Base-by-base conservation (phyloP, 2,113 vertebrate genomes). In the Ellobius talpinus region DNA sequence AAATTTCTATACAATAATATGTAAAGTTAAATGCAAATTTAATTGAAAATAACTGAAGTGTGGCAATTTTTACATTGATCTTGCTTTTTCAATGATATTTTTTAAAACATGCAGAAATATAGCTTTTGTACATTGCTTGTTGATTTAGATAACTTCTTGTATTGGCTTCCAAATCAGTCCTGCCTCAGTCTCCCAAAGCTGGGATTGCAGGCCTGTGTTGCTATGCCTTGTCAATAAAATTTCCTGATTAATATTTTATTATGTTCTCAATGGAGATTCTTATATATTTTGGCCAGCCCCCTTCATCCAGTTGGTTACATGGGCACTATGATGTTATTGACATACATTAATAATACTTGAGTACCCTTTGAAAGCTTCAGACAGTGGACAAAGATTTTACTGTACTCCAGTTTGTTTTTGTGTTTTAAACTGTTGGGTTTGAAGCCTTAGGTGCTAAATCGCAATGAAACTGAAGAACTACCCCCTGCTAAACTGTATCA, bases 181-280 rank as follows among this genome's bases (percentile, higher is more conserved):
- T 42, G 50, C 36, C 50, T 39, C 12, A 4, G 50, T 31, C 50
- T 88, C 36, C 36, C 23, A 88, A 73, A 36, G 68, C 33, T 39
- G 36, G 36, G 14, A 88, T 39, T 88, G 7, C 36, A 58, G 50
- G 29, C 42, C 66, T 66, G 42, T 12, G 5, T 66, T 86, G 29
- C 39, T 47, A 33, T 86, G 63, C 29, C 17, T 33, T 9, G 31
- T 47, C 45, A 86, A 76, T 76, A 76, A 68, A 85, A 93, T 70
- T 3, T 90, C 96, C 90, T 81, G 6, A 94, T 72, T 94, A 77
- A 65, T 47, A 91, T 89, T 94, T 92, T 87, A 93, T 89, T 89
- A 94, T 95, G 23, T 26, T 97, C 19, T 72, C 26, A 88, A 31
- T 94, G 82, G 58, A n/a, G 8, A 91, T 50, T 95, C 26, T 50